A percentile compares a stretch with the other conserved stretches of the same genome.
These are phyloP conservation scores for Drosophila funebris DNA, from an alignment of 1,140 invertebrate genomes.

Conservation along the genomic window DNA sequence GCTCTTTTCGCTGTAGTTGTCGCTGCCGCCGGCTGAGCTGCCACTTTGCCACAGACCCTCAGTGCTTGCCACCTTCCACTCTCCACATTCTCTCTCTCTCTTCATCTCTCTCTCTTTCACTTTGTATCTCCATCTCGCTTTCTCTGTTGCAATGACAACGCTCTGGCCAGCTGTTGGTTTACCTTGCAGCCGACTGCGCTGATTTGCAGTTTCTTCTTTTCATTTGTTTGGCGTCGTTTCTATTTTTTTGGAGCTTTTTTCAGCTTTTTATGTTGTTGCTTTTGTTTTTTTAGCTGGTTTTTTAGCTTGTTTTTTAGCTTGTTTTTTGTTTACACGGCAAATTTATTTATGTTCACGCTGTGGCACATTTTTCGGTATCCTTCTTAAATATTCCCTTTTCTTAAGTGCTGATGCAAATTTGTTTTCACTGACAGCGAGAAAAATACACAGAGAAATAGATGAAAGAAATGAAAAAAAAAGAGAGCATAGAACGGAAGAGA, in stretches of 20 bases:
- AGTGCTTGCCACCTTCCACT: conserved; percentile 13
- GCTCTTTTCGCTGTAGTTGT: conserved; percentile 52
- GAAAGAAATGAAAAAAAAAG: not conserved
- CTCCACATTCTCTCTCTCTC: conserved; percentile 8
- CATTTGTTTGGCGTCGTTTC: conserved; percentile 62
- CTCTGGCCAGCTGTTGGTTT: conserved; percentile 54
- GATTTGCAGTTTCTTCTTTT: conserved; percentile 75
- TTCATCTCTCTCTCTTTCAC: not conserved
- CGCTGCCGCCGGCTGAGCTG: conserved; percentile 41
- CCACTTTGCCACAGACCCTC: conserved; percentile 47
- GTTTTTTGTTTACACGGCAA: conserved; percentile 75
- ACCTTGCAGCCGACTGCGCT: conserved; percentile 73
- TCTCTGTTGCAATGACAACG: not conserved
- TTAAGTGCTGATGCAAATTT: conserved; percentile 75
- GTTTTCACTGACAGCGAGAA: conserved; percentile 37
- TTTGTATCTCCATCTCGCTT: not conserved
- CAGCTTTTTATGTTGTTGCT: not conserved
- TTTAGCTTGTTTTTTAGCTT: conserved; percentile 31
- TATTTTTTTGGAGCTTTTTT: conserved; percentile 2
- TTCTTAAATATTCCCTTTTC: conserved; percentile 76
- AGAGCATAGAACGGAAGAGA: not conserved
- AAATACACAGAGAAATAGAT: not conserved
- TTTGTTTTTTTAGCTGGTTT: not conserved
- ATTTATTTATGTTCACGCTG: conserved; percentile 79
- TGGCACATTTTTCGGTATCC: conserved; percentile 55